phyloP scores from a whole-genome alignment of 2,888 invertebrate genomes.

The Arctia plantaginis region DNA sequence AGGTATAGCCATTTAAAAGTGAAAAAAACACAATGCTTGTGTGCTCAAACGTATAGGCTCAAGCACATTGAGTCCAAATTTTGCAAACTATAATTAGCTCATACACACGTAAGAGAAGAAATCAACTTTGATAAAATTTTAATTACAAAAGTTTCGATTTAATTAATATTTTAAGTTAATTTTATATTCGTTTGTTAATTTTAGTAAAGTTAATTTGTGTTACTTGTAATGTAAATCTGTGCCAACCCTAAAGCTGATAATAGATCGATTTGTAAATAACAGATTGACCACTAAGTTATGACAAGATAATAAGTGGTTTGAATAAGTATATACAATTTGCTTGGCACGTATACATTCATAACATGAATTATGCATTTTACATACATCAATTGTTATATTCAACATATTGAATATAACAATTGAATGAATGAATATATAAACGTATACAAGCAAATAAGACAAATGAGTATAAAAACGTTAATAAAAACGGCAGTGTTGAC shows the following conservation, averaged over 20 bases:
- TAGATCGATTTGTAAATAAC: constrained; percentile 5
- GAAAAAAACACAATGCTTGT: too few species aligned
- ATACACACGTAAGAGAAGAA: too few species aligned
- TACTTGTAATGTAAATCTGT: neutral
- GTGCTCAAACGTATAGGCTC: too few species aligned
- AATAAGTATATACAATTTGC: neutral
- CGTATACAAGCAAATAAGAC: too few species aligned
- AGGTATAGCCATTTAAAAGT: too few species aligned
- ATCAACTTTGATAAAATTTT: too few species aligned
- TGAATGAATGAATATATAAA: too few species aligned
- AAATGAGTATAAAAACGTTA: neutral
- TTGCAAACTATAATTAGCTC: too few species aligned
- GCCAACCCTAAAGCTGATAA: neutral
- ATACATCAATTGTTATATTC: neutral
- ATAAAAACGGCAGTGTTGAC: neutral
- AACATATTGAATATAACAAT: neutral
- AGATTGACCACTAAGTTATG: neutral
- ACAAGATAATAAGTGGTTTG: constrained; percentile 3
- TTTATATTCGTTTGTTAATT: too few species aligned
- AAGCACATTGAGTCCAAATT: too few species aligned
- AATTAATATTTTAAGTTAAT: neutral
- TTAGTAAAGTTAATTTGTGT: neutral
- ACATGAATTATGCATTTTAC: neutral
- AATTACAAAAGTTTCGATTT: too few species aligned
- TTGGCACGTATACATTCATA: neutral